Percentiles rank a stretch among this genome's conserved stretches.
phyloP scores from a whole-genome alignment of 2,888 invertebrate genomes.

The Steinernema scapterisci region DNA sequence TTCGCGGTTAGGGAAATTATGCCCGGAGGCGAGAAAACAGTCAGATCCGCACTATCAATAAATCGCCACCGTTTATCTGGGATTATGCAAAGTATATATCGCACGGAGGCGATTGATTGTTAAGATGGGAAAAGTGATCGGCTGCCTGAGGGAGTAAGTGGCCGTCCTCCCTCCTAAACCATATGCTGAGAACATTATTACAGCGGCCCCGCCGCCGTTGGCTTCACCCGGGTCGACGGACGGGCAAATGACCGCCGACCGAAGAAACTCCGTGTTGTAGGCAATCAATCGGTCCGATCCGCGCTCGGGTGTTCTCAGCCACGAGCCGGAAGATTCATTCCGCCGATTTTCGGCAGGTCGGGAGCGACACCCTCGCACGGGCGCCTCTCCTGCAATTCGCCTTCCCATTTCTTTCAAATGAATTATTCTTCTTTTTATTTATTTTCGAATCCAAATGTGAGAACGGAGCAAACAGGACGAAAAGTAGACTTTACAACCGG shows the following conservation, averaged over 20 bases:
- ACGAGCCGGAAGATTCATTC: background rate
- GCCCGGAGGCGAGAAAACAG: conserved; percentile 7
- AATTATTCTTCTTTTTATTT: too few species aligned
- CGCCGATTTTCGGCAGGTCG: background rate
- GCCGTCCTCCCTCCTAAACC: conserved; percentile 30
- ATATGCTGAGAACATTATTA: conserved; percentile 32
- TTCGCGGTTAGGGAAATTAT: background rate
- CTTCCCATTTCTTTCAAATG: too few species aligned
- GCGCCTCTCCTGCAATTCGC: background rate
- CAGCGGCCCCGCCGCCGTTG: conserved; percentile 1
- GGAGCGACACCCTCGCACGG: background rate
- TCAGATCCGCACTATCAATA: conserved; percentile 10
- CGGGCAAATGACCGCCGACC: conserved; percentile 20
- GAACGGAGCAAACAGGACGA: too few species aligned
- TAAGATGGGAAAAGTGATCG: conserved; percentile 13
- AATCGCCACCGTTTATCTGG: conserved; percentile 18
- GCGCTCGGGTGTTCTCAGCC: background rate
- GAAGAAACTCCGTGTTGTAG: background rate
- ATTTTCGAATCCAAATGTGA: too few species aligned
- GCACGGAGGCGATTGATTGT: conserved; percentile 16
- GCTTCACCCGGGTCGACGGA: conserved; percentile 25
- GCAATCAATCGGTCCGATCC: conserved; percentile 25
- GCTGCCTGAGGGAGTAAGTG: conserved; percentile 17
- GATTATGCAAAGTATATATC: conserved; percentile 24
- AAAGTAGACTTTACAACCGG: too few species aligned